Percentiles rank a stretch among this genome's conserved stretches.
Conservation (phyloP, 2,113 vertebrate genomes). For the Zeus faber region DNA sequence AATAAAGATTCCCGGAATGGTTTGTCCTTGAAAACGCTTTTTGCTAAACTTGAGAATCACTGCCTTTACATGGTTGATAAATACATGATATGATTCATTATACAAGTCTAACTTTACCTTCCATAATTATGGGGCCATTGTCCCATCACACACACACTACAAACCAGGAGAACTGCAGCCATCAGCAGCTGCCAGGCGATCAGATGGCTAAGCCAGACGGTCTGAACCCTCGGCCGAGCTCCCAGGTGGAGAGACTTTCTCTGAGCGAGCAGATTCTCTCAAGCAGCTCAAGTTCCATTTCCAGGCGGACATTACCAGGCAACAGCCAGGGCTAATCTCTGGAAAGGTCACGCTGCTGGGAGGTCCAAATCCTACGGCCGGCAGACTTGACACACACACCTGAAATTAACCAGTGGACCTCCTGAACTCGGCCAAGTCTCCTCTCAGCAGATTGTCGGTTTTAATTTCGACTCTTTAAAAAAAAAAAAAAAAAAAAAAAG, state of each 20-base stretch:
- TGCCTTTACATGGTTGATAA: too few species aligned
- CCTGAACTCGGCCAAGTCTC: not conserved
- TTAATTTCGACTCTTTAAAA: too few species aligned
- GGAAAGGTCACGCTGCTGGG: conserved; percentile 14
- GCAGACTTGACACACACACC: not conserved
- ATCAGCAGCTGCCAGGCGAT: conserved; percentile 7
- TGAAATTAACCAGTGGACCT: not conserved
- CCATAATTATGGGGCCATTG: too few species aligned
- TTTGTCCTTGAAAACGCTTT: too few species aligned
- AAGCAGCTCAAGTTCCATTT: conserved; percentile 14
- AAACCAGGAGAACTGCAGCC: not conserved
- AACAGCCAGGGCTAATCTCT: conserved; percentile 12
- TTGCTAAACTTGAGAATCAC: too few species aligned
- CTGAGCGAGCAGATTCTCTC: conserved; percentile 12
- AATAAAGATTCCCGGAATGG: too few species aligned
- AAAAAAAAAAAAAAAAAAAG: too few species aligned
- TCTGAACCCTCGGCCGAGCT: not conserved
- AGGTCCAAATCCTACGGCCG: not conserved
- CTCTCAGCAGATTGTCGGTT: not conserved
- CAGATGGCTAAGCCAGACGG: not conserved
- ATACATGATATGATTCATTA: too few species aligned
- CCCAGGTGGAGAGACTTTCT: not conserved
- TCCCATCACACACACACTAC: not conserved
- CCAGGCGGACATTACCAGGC: not conserved
- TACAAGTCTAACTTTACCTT: too few species aligned